Base-by-base conservation (phyloP, 2,113 vertebrate genomes). In the Climacteris rufus region DNA sequence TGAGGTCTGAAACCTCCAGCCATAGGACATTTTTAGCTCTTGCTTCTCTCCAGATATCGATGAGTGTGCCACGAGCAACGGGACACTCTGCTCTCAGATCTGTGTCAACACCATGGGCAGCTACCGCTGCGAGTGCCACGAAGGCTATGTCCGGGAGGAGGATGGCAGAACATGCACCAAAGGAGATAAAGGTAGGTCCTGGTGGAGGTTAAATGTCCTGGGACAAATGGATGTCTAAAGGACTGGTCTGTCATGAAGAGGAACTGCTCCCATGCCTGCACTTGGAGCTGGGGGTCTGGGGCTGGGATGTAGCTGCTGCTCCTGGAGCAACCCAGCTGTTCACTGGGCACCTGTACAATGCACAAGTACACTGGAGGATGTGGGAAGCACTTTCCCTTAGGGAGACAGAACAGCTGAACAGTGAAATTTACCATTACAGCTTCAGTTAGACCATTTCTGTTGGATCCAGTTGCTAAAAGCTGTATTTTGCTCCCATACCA, bases 21-120 rank as follows among this genome's bases (percentile, higher is more conserved):
- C 60, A 17, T 7, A 16, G 64, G 80, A 27, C 2, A 7, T 74
- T 81, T 52, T 71, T 54, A 23, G 39, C 18, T 95, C 89, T 87
- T 85, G 15, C 74, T 94, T 21, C 35, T 89, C 95, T 83, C 35
- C 63, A 99, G 99, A 99, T 97, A 98, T 99, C 0, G 98, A 99
- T 0, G 99, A 99, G 94, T 99, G 99, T 68, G 97, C 98, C 65
- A 96, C 94, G 3, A 98, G 97, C 96, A 99, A 99, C 1, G 96
- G 95, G 89, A 99, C 98, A 0, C 96, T 98, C 6, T 99, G 99
- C 77, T 98, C 99, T 27, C 99, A 99, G 92, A 97, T 98, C 96
- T 99, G 99, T 72, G 20, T 99, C 93, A 99, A 99, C 97, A 98
- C 99, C 3, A 21, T 97, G 47, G 99, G 99, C 95, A 99, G 99